phyloP scores from a whole-genome alignment of 1,140 invertebrate species.

The Metaphire vulgaris region DNA sequence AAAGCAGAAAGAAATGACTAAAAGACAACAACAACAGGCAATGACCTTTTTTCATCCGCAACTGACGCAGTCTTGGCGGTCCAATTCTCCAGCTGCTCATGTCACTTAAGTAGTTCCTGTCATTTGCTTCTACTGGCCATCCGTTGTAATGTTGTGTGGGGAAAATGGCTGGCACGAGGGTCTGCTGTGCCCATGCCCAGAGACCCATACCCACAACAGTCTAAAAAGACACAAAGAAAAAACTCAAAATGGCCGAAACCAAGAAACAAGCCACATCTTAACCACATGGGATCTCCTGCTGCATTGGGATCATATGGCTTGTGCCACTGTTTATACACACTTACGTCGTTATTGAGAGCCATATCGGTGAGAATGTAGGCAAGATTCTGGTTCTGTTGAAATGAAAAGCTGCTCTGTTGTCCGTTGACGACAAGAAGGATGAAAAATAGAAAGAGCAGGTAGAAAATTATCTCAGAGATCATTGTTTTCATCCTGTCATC shows the following conservation, averaged over 20 bases:
- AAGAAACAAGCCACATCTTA: too few relatives aligned
- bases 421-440: neutral
- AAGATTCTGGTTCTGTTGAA: neutral
- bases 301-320: too few relatives aligned
- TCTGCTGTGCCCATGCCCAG: neutral
- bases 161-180: neutral
- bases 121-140: neutral
- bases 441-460: neutral
- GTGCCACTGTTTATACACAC: too few relatives aligned
- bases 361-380: neutral
- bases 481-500: neutral
- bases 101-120: neutral
- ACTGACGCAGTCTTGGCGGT: neutral
- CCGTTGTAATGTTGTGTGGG: neutral
- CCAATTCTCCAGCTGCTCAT: neutral
- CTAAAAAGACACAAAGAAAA: neutral
- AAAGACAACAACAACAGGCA: neutral
- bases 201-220: neutral
- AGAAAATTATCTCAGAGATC: neutral
- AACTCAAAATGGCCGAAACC: too few relatives aligned
- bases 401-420: neutral
- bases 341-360: neutral
- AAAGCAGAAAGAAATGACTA: neutral
- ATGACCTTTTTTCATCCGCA: neutral
- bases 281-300: too few relatives aligned